A percentile compares a stretch with the other conserved stretches of the same genome.
Evolutionary conservation across 1,140 invertebrate species (phyloP).

Genomic region (Drosophila albomicans): DNA sequence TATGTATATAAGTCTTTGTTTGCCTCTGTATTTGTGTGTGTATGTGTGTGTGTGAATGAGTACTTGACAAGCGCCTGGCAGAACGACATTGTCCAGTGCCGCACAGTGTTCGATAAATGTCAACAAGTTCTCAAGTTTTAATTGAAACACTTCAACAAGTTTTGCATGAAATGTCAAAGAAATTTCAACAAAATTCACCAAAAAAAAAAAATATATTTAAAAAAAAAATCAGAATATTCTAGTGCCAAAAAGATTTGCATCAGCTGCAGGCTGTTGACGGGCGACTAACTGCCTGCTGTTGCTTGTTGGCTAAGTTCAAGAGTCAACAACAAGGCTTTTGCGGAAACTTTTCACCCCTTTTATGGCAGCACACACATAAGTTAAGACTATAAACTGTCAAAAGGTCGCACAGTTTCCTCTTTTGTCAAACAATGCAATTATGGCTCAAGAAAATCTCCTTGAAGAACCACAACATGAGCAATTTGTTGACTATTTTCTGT

Average conservation of each 20-base stretch:
- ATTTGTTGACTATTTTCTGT: slow-evolving; percentile 44
- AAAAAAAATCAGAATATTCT: slow-evolving; percentile 12
- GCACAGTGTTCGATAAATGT: slow-evolving; percentile 75
- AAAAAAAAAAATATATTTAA: slow-evolving; percentile 4
- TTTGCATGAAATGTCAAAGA: slow-evolving; percentile 52
- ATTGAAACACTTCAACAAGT: slow-evolving; percentile 78
- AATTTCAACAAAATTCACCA: slow-evolving; percentile 50
- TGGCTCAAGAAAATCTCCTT: slow-evolving; percentile 42
- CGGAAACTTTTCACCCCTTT: slow-evolving; percentile 50
- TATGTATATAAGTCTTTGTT: slow-evolving; percentile 5
- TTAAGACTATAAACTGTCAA: slow-evolving; percentile 64
- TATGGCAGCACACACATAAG: slow-evolving; percentile 14
- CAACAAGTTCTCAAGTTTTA: slow-evolving; percentile 81
- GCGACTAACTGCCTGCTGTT: slow-evolving; percentile 20
- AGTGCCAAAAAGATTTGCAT: slow-evolving; percentile 55
- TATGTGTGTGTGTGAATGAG: slow-evolving; percentile 21
- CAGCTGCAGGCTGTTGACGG: slow-evolving; percentile 42
- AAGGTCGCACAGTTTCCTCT: slow-evolving; percentile 65
- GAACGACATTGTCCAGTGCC: slow-evolving; percentile 45
- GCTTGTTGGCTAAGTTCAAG: slow-evolving; percentile 56
- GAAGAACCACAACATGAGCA: slow-evolving; percentile 50
- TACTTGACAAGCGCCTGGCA: slow-evolving; percentile 33
- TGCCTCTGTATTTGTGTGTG: slow-evolving; percentile 5
- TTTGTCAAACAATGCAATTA: slow-evolving; percentile 75
- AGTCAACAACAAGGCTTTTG: slow-evolving; percentile 70